Conservation (phyloP, 2,888 invertebrate species). For the Trypoxylon attenuatum region DNA sequence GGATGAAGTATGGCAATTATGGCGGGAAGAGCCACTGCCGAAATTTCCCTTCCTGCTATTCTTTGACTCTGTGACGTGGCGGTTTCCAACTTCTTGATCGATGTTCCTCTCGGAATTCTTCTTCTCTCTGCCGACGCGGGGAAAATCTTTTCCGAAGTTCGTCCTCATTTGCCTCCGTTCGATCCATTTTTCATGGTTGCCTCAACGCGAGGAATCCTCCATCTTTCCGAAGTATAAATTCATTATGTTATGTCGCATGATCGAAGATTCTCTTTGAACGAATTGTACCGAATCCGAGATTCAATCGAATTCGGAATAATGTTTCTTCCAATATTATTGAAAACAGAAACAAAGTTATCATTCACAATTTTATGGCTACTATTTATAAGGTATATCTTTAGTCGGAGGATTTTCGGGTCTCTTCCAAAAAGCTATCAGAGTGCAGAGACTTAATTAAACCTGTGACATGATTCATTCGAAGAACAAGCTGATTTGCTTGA, state of each 20-base stretch:
- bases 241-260: background rate
- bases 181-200: background rate
- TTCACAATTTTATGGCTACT: too few relatives aligned
- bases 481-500: too few relatives aligned
- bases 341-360: too few relatives aligned
- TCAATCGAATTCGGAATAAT: too few relatives aligned
- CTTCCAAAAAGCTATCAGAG: too few relatives aligned
- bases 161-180: slow-evolving; percentile 1
- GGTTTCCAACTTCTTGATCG: background rate
- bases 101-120: background rate
- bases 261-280: background rate
- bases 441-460: too few relatives aligned
- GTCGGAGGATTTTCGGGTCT: too few relatives aligned
- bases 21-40: background rate
- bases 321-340: too few relatives aligned
- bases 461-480: too few relatives aligned
- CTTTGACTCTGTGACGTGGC: background rate
- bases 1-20: background rate
- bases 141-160: background rate
- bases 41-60: background rate
- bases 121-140: background rate
- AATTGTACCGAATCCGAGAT: background rate
- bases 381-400: too few relatives aligned
- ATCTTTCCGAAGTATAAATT: background rate
- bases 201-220: slow-evolving; percentile 4